Percentiles rank a stretch among this genome's conserved stretches.
These are phyloP conservation scores for Orycteropus afer DNA, from an alignment of 2,113 vertebrate genomes.

Conservation along the genomic window DNA sequence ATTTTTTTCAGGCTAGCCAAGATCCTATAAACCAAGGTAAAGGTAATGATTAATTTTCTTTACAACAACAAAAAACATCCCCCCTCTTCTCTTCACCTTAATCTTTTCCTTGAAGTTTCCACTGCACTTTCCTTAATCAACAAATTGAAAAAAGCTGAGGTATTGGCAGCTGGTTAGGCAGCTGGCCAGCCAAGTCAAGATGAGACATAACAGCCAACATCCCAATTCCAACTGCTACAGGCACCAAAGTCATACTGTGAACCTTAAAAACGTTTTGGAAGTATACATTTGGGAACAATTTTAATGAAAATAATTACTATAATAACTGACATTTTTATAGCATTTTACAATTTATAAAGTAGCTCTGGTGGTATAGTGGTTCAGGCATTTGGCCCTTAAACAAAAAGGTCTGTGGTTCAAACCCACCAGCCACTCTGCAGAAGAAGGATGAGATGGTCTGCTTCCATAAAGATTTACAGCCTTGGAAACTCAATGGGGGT, in stretches of 20 bases:
- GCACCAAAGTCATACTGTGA: not conserved
- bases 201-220: not conserved
- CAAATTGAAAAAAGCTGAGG: not conserved
- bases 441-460: too few species aligned
- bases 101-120: not conserved
- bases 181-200: not conserved
- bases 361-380: too few species aligned
- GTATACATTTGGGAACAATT: not conserved
- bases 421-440: too few species aligned
- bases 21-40: not conserved
- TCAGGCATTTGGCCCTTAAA: too few species aligned
- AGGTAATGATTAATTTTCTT: not conserved
- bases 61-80: not conserved
- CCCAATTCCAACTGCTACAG: not conserved
- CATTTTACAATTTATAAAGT: not conserved
- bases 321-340: constrained; percentile 28
- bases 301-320: constrained; percentile 34
- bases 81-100: not conserved
- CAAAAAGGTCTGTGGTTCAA: too few species aligned
- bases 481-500: too few species aligned
- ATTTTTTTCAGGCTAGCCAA: constrained; percentile 18
- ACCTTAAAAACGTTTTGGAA: not conserved
- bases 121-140: not conserved
- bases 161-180: not conserved
- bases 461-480: too few species aligned